These are phyloP conservation scores for Chrysopa pallens DNA, from an alignment of 1,140 invertebrate species.

Conservation along the genomic window DNA sequence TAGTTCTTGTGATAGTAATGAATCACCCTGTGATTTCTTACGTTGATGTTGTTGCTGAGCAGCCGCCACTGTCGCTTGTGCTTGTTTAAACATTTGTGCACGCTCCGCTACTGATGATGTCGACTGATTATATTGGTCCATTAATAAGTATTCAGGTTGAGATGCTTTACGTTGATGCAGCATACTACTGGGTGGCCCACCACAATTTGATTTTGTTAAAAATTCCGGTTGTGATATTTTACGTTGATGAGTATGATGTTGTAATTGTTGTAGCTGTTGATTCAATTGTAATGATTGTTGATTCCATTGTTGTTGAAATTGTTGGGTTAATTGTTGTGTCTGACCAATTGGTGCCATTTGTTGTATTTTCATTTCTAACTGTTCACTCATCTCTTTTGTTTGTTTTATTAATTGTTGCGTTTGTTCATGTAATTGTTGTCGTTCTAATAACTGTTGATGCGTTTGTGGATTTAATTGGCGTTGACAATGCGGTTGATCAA, in stretches of 20 bases:
- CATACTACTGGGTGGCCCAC: not conserved
- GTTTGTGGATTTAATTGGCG: no score
- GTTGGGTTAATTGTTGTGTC: no score
- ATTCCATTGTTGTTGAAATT: no score
- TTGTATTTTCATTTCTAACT: constrained; percentile 8
- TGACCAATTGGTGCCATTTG: not conserved
- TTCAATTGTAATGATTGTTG: no score
- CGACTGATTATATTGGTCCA: no score
- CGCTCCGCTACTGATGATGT: not conserved
- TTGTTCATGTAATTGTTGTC: no score
- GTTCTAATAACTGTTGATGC: no score
- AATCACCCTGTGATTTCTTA: constrained; percentile 11
- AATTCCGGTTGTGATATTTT: constrained; percentile 19
- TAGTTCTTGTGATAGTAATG: not conserved
- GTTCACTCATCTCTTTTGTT: constrained; percentile 1
- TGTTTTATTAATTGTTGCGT: not conserved
- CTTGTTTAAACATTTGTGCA: not conserved
- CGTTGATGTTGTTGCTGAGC: constrained; percentile 10
- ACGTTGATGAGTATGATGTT: constrained; percentile 11
- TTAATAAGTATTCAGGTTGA: not conserved
- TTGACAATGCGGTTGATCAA: no score
- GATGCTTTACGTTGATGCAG: not conserved
- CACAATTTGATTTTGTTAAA: constrained; percentile 6
- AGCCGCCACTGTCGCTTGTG: no score
- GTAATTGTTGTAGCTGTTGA: not conserved